Base-by-base conservation (phyloP, 92 coral and sea anemone genomes). In the Nematostella vectensis region DNA sequence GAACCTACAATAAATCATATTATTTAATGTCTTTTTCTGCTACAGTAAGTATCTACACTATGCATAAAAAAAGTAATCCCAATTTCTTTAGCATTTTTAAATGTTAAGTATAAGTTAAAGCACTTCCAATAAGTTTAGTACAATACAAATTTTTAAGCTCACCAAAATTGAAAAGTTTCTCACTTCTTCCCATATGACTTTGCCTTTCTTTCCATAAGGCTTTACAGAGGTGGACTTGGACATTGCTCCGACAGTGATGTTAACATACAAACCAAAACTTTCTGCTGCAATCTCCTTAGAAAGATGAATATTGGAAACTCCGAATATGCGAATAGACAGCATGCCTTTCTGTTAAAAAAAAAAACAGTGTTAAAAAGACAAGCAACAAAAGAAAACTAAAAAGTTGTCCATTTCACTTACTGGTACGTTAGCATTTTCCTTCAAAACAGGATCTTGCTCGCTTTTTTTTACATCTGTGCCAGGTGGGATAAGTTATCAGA, bases 171-270 rank as follows among this genome's bases (percentile, higher is more conserved):
- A 83, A 44, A 93, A 93, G 71, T 93, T 93, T 29, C 61, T 78
- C 38, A 75, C 64, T 49, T 93, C 99, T 71, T 82, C 82, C 99
- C 99, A 93, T 33, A 93, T 81, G 23, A 86, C 83, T 57, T 69
- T 58, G 21, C 99, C 99, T 61, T 74, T 87, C 77, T 82, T 93
- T 57, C 67, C 47, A 15, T 79, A 85, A 28, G 80, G 65, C 65
- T 77, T 77, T 25, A 93, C 78, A 1, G 99, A 78, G 2, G 99
- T 82, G 45, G 72, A 82, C 68, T 93, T 93, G 2, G 76, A 74
- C 22, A 68, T 47, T 15, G 80, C 55, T 0, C 96, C 96, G 52
- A 82, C 83, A 28, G 85, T 66, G 51, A 93, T 40, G 27, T 87
- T 77, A 21, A 68, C 88, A 64, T 93, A 93, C 56, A 93, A 68